Conservation (phyloP, 2,888 invertebrate genomes). For the Dolichomitus sp. region DNA sequence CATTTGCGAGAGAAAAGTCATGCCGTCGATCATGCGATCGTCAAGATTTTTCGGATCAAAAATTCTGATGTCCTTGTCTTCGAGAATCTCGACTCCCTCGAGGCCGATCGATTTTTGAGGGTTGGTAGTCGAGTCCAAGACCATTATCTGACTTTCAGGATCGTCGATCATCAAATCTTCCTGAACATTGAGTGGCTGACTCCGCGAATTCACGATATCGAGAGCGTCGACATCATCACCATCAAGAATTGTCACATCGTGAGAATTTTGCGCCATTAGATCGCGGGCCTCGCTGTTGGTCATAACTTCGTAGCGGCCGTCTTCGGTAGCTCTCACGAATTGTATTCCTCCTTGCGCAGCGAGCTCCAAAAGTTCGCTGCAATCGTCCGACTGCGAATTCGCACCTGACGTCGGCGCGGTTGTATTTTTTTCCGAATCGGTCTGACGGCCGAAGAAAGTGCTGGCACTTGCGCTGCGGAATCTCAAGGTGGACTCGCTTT, state of each 20-base stretch:
- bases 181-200: constrained; percentile 20
- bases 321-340: constrained; percentile 85
- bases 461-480: constrained; percentile 47
- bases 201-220: constrained; percentile 75
- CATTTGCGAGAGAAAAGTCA: constrained; percentile 79
- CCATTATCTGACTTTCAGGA: constrained; percentile 79
- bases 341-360: constrained; percentile 85
- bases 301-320: constrained; percentile 85
- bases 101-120: constrained; percentile 59
- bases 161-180: constrained; percentile 69
- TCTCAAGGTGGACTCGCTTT: constrained; percentile 53
- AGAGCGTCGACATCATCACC: constrained; percentile 82
- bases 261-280: constrained; percentile 84
- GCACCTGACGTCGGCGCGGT: constrained; percentile 12
- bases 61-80: constrained; percentile 81
- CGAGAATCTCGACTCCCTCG: constrained; percentile 79
- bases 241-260: constrained; percentile 83
- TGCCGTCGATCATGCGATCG: constrained; percentile 79
- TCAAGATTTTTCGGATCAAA: constrained; percentile 79
- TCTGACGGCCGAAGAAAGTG: constrained; percentile 65
- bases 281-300: constrained; percentile 85
- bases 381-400: constrained; percentile 77
- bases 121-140: constrained; percentile 75
- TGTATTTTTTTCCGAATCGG: constrained; percentile 34
- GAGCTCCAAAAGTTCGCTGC: constrained; percentile 83